Evolutionary conservation across 2,888 invertebrate species (phyloP), one percentile per base, ranked within the genome.

Genomic region (Atethmia centrago): DNA sequence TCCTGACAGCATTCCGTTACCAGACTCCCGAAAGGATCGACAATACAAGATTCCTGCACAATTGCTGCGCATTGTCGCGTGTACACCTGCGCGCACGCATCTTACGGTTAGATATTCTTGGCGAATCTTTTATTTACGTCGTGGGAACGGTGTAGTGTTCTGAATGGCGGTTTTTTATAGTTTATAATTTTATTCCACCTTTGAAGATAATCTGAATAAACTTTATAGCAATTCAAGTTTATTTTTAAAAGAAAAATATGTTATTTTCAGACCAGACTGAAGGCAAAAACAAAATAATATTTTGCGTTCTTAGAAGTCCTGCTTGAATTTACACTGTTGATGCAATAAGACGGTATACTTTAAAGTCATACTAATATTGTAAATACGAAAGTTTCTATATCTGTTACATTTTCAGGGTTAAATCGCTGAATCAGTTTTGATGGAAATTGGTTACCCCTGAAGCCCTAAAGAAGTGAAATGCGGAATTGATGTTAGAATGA

Each of bases 81-180:
- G 84, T 88, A 88, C 95, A 95, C 94, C 94, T 95, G 95, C 94
- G 90, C 87, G 71, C 66, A 86, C 89, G 90, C 89, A 88, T 88
- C 86, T 88, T 88, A 90, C 88, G 85, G 87, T 88, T 83, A 88
- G 83, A 87, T 81, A 83, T 91, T 92, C 82, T 91, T 90, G 90
- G 88, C 89, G 86, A 92, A 92, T 88, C 90, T 89, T 88, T 89
- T 92, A 90, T 92, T 87, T 86, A 82, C 79, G 85, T 76, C 94
- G 94, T 95, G 95, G 91, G 95, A 95, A 94, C 84, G 82, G 77
- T 64, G n/a, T 64, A 19, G n/a, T 19, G 67, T 53, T 64, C 74
- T 65, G 56, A 71, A 80, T 84, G 25, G 65, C 40, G 53, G 51
- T 19, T 79, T 59, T 71, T 72, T 74, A 55, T 42, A 59, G 42